A percentile compares a stretch with the other conserved stretches of the same genome.
phyloP scores from a whole-genome alignment of 1,140 invertebrate genomes.

The Arion vulgaris region DNA sequence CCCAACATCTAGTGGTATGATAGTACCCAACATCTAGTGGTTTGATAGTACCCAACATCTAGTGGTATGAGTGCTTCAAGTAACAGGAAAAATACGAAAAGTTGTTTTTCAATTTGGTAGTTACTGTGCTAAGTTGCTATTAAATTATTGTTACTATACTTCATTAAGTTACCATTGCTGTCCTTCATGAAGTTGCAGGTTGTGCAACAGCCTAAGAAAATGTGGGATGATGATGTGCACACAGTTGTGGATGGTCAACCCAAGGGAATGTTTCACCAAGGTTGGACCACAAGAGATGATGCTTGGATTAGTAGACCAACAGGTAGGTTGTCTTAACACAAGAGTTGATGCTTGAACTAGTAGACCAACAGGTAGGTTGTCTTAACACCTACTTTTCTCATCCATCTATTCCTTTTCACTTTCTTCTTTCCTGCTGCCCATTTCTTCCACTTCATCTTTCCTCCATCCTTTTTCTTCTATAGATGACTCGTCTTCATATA shows the following conservation, averaged over 20 bases:
- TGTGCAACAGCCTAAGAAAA: conserved; percentile 57
- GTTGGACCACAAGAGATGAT: conserved; percentile 81
- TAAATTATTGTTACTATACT: too few relatives aligned
- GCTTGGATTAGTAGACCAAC: conserved; percentile 75
- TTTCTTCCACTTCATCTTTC: too few relatives aligned
- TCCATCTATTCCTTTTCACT: background rate
- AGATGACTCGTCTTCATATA: too few relatives aligned
- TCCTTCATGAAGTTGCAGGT: conserved; percentile 29
- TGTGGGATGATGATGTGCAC: conserved; percentile 62
- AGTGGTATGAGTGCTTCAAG: too few relatives aligned
- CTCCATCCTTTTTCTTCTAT: too few relatives aligned
- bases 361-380: background rate
- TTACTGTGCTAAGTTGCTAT: too few relatives aligned
- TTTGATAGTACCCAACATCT: too few relatives aligned
- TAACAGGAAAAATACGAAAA: too few relatives aligned
- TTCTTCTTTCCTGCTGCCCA: background rate
- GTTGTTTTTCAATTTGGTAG: too few relatives aligned
- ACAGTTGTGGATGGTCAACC: conserved; percentile 43
- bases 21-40: too few relatives aligned
- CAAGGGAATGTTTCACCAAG: conserved; percentile 82
- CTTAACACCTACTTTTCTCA: conserved; percentile 17
- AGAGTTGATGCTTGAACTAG: conserved; percentile 81
- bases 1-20: too few relatives aligned
- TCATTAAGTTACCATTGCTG: too few relatives aligned
- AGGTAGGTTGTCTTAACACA: conserved; percentile 45